These are phyloP conservation scores for Drosophila nigritarsus DNA, from an alignment of 2,888 invertebrate species.

Conservation along the genomic window DNA sequence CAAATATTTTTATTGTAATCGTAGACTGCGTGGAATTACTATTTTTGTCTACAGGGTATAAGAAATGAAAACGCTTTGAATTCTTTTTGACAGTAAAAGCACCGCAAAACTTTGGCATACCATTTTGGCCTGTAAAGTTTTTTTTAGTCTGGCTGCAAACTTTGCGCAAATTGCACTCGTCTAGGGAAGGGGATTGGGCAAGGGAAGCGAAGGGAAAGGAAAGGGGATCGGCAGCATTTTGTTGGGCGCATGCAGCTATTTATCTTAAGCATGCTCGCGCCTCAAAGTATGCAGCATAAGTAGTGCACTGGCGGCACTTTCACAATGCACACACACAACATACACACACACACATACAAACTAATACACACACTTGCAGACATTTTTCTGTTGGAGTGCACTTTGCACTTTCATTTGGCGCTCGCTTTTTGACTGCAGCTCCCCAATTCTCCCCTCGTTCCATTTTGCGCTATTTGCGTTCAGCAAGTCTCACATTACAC, in stretches of 20 bases:
- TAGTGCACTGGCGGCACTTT: slow-evolving; percentile 39
- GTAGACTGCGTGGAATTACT: background rate
- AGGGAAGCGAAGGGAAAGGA: background rate
- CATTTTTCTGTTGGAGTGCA: slow-evolving; percentile 61
- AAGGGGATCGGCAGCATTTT: slow-evolving; percentile 34
- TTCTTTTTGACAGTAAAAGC: slow-evolving; percentile 28
- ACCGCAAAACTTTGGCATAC: slow-evolving; percentile 36
- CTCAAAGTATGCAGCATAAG: slow-evolving; percentile 68
- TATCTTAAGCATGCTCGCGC: slow-evolving; percentile 67
- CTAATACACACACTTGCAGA: slow-evolving; percentile 10
- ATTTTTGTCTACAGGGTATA: slow-evolving; percentile 15
- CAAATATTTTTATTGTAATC: background rate
- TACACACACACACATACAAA: slow-evolving; percentile 4
- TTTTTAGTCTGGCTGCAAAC: slow-evolving; percentile 34
- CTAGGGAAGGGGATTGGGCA: too few relatives aligned
- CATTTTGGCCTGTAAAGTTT: slow-evolving; percentile 42
- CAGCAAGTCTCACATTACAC: slow-evolving; percentile 66
- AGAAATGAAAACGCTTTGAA: slow-evolving; percentile 6
- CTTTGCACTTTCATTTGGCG: slow-evolving; percentile 77
- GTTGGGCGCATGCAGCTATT: slow-evolving; percentile 66
- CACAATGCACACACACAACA: slow-evolving; percentile 3
- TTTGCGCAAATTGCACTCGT: slow-evolving; percentile 32
- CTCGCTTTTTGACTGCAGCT: slow-evolving; percentile 74
- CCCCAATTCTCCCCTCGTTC: slow-evolving; percentile 20
- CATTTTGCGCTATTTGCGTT: slow-evolving; percentile 74